Conservation (phyloP, 2,797 vertebrate species). For the Syndactyla subalaris region DNA sequence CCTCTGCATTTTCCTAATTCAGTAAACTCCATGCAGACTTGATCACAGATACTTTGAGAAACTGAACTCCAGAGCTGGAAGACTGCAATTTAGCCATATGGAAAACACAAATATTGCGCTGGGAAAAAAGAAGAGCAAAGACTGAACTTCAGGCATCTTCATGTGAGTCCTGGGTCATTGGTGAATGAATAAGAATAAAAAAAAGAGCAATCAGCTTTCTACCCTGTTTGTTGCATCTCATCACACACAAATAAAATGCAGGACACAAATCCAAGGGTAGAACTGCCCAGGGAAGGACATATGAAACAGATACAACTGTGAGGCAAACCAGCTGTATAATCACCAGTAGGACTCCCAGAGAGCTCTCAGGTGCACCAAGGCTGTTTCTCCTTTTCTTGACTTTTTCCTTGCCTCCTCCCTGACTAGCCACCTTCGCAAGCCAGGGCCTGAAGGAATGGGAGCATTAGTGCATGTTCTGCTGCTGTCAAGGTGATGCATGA, state of each 20-base stretch:
- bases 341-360: background rate
- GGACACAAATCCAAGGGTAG: background rate
- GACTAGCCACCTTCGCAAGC: background rate
- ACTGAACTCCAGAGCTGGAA: background rate
- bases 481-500: background rate
- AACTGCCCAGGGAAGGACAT: background rate
- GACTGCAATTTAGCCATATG: background rate
- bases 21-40: background rate
- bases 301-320: background rate
- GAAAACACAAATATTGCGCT: background rate
- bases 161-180: background rate
- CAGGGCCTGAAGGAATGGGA: background rate
- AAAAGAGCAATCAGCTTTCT: background rate
- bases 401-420: background rate
- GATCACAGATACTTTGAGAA: background rate
- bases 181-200: background rate
- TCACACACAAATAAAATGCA: background rate
- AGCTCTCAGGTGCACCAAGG: background rate
- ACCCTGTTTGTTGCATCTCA: background rate
- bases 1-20: background rate
- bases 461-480: fast-evolving
- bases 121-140: background rate
- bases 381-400: background rate
- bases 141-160: background rate
- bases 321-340: background rate